Evolutionary conservation across 2,888 invertebrate genomes (phyloP), one percentile per base, ranked within the genome.

Genomic region (Spodoptera exigua): DNA sequence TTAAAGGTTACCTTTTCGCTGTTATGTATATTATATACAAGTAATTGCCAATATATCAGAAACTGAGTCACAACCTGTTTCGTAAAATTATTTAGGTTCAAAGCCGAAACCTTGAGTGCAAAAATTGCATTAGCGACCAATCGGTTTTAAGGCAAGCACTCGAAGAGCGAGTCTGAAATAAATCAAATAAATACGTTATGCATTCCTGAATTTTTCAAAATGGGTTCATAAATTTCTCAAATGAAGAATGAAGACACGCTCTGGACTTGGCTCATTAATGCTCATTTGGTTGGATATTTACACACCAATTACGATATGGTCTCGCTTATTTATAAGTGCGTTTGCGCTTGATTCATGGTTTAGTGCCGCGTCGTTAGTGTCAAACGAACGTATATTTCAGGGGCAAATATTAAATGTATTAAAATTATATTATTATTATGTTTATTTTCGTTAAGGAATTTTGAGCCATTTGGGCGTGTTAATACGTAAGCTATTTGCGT

Each of bases 201-300:
- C 84, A 83, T 83, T 81, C 79, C 82, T 80, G 80, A 85, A 78
- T 76, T 74, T 76, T 78, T 74, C 70, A 79, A 80, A 88, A 86
- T 78, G 76, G 69, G 74, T 57, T 61, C 89, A 88, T 90, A 89
- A 89, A 90, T 86, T 87, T 80, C 77, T 89, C 85, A 88, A 82
- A 86, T 84, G 83, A 88, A 87, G 85, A 88, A 87, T 85, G 82
- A 88, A 87, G 85, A 87, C 85, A 80, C 81, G 82, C 76, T 78
- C 79, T 65, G 78, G 76, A 78, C 72, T 76, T 70, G 48, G 78
- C 82, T 89, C 89, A 90, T 90, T 89, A 90, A 87, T 78, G 87
- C 85, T 89, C 87, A 90, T 88, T 89, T 89, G 81, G 82, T 69
- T 61, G 80, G 78, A 88, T 91, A 91, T 91, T 91, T 91, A 91